Conservation (phyloP, 2,888 invertebrate species). For the Myopa tessellatipennis region DNA sequence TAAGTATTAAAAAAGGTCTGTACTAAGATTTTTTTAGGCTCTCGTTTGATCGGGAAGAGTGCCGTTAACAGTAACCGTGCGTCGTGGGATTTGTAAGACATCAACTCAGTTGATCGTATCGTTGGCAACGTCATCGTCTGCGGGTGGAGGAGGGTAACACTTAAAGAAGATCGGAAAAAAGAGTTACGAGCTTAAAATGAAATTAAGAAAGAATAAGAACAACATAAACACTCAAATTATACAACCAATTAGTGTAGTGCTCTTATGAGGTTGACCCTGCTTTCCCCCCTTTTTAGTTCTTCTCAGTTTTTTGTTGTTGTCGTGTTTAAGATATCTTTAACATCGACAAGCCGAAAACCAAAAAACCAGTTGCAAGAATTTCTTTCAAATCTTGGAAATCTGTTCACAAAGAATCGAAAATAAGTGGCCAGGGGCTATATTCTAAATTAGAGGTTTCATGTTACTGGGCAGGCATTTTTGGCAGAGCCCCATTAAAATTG, state of each 20-base stretch:
- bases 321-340: no score
- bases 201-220: conserved; percentile 1
- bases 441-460: conserved; percentile 35
- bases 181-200: neutral
- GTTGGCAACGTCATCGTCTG: neutral
- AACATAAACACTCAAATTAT: conserved; percentile 24
- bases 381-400: neutral
- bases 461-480: conserved; percentile 14
- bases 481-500: conserved; percentile 21
- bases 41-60: neutral
- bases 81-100: neutral
- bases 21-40: neutral
- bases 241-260: conserved; percentile 23
- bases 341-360: no score
- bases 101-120: neutral
- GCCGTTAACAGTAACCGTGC: neutral
- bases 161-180: neutral
- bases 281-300: neutral
- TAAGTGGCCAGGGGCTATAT: conserved; percentile 29
- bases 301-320: neutral
- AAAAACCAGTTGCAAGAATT: conserved; percentile 11
- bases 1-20: neutral
- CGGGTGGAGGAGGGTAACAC: neutral
- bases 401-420: conserved; percentile 16
- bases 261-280: neutral